phyloP scores from a whole-genome alignment of 2,797 vertebrate genomes.

The Pristis pectinata region DNA sequence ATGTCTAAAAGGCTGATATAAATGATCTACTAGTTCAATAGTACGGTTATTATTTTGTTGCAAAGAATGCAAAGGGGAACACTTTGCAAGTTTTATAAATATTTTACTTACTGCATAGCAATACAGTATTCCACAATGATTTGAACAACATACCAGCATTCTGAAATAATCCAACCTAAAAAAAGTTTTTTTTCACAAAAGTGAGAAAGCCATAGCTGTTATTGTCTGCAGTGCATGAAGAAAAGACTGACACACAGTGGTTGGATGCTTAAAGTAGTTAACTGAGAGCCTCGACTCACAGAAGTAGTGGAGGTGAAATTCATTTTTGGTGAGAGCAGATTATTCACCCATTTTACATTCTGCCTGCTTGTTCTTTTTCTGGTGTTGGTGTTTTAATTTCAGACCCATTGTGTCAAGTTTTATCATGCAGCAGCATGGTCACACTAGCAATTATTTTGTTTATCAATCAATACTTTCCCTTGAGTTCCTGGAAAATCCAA shows the following conservation, averaged over 20 bases:
- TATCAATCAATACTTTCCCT: background rate
- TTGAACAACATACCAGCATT: background rate
- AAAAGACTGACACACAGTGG: background rate
- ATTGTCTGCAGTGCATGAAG: background rate
- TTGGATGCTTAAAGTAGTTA: background rate
- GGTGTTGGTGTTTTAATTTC: background rate
- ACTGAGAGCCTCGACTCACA: background rate
- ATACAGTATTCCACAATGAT: background rate
- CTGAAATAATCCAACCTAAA: background rate
- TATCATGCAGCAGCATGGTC: background rate
- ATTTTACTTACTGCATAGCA: background rate
- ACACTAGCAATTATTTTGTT: background rate
- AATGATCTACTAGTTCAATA: background rate
- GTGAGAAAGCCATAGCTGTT: background rate
- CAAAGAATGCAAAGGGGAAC: conserved; percentile 1
- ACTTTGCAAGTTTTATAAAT: background rate
- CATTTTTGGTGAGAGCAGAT: background rate
- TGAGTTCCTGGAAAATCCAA: background rate
- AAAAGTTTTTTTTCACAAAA: background rate
- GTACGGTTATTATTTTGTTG: background rate
- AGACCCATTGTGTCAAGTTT: background rate
- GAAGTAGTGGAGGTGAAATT: background rate
- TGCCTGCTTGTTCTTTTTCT: background rate
- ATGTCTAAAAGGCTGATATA: background rate
- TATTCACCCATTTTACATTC: background rate